Base-by-base conservation (phyloP, 2,888 invertebrate genomes). In the Clitarchus hookeri region DNA sequence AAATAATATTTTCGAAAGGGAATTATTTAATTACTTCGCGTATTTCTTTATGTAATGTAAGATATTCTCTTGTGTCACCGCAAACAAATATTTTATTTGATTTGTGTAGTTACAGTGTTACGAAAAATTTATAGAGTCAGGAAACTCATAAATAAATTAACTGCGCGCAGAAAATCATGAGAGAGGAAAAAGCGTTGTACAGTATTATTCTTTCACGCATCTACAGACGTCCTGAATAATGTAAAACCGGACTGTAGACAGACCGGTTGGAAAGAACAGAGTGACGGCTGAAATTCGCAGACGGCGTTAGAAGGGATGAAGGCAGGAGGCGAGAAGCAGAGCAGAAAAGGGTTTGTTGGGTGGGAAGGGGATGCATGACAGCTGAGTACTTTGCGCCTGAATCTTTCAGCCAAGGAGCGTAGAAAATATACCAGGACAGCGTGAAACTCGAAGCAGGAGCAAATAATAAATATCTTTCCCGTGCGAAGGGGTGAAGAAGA, bases 401-500 rank as follows among this genome's bases (percentile, higher is more conserved):
- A 65, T 65, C 65, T 65, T 65, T 65, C 65, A 11, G 23, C 6
- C 23, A 65, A 65, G n/a, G 23, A 16, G 19, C 16, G 19, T 65
- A 23, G 23, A n/a, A n/a, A 65, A 65, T n/a, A 65, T 65, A 65
- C 23, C 65, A 6, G 65, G 65, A 65, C 65, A 65, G 65, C 65
- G 65, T 65, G 65, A 65, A 65, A 65, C 65, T 65, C n/a, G 65
- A 65, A 65, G n/a, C 65, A 65, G 19, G 16, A 65, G 65, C 65
- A 65, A 65, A 65, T 65, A n/a, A 65, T 65, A 65, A 65, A 65
- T n/a, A 65, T 65, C 65, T 65, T 65, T 19, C 65, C 23, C 65
- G 1, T 0, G 65, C n/a, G 65, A 19, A 65, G n/a, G 65, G 23
- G n/a, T 23, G 65, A 65, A n/a, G 65, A 8, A 65, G n/a, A 23